Evolutionary conservation across 2,888 invertebrate species (phyloP), one percentile per base, ranked within the genome.

Genomic region (Cantharis lateralis): DNA sequence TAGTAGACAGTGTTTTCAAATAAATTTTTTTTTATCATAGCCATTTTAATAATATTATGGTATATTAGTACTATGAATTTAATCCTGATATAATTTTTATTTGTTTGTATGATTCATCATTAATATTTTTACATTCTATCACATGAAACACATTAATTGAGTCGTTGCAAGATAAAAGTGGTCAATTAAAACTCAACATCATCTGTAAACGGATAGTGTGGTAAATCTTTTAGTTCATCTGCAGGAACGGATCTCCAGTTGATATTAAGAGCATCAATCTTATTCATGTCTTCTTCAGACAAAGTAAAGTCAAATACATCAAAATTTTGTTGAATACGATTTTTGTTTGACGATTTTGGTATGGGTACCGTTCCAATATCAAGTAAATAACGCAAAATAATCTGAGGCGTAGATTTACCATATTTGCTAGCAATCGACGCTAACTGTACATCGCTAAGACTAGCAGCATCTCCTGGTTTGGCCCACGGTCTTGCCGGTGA

Each of bases 401-500:
- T 90, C 87, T 95, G 95, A 0, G 94, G 92, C 0, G 91, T 84
- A 1, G 90, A 90, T 87, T 95, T 95, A 0, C 89, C 89, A 83
- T 94, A 91, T 82, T 92, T 93, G 1, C 90, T 89, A 0, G 92
- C 94, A 70, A 96, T 90, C 16, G 87, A 86, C 78, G 91, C 88
- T 1, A 96, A 88, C 80, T 89, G 88, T 0, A 91, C 89, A 84
- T 94, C 92, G 0, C 92, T 90, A 83, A 94, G 83, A 9, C 81
- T 80, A 64, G 87, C 86, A 0, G 91, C 91, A 82, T 93, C 94
- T 0, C 88, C 91, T 0, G 93, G 92, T 84, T 92, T 91, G 4
- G 92, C 92, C 91, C 92, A 93, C 10, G 93, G 93, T 62, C 93
- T 89, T 84, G 94, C 93, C 0, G 94, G 94, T 0, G 94, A 92